phyloP scores from a whole-genome alignment of 2,797 vertebrate species.

The Xenentodon cancila region DNA sequence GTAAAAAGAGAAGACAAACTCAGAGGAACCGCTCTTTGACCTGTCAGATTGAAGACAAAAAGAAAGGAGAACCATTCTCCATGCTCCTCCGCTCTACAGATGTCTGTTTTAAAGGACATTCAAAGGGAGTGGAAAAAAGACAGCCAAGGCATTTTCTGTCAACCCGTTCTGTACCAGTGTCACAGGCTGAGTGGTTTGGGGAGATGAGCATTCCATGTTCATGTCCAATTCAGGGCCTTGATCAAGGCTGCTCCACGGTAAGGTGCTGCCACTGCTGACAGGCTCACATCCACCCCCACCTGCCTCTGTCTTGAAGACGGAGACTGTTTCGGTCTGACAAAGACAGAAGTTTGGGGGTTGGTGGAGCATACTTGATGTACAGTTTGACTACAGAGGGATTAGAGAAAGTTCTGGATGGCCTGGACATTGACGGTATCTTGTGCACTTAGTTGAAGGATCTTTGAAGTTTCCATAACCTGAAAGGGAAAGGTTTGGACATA shows the following conservation, averaged over 20 bases:
- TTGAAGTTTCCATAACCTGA: constrained; percentile 45
- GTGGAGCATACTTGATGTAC: constrained; percentile 26
- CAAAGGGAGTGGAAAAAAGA: constrained; percentile 60
- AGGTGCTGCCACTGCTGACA: constrained; percentile 78
- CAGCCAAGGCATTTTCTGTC: constrained; percentile 66
- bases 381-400: constrained; percentile 61
- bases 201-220: constrained; percentile 63
- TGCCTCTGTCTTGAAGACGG: constrained; percentile 42
- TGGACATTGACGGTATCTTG: constrained; percentile 40
- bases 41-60: constrained; percentile 68
- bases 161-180: constrained; percentile 69
- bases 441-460: constrained; percentile 31
- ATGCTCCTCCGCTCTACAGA: constrained; percentile 39
- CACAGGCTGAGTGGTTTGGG: constrained; percentile 47
- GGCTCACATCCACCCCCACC: constrained; percentile 49
- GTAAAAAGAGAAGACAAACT: constrained; percentile 20
- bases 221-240: constrained; percentile 73
- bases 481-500: constrained; percentile 6
- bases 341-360: constrained; percentile 46
- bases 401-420: constrained; percentile 65
- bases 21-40: constrained; percentile 55
- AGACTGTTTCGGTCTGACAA: constrained; percentile 57
- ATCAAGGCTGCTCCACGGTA: constrained; percentile 76
- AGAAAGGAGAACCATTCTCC: constrained; percentile 32
- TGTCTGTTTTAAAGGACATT: constrained; percentile 68